Base-by-base conservation (phyloP, 1,140 invertebrate genomes). In the Hycleus cichorii region DNA sequence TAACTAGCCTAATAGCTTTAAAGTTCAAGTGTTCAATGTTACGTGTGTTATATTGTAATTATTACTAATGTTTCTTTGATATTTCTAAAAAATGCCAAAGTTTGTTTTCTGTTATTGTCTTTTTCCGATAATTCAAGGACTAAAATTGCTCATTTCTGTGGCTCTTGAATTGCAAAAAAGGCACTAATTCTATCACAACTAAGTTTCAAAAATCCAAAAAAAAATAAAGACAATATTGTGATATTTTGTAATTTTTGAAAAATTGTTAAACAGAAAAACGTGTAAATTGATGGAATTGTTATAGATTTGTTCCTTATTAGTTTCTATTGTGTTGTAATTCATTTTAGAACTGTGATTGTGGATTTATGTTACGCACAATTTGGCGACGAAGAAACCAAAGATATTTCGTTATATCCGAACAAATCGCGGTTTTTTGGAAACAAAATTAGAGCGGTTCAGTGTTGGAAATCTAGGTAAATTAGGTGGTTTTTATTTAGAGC, bases 1-100 rank as follows among this genome's bases (percentile, higher is more conserved):
- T 57, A 44, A 56, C 43, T 48, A 46, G 38, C 39, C 47, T 58
- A 58, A 58, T 40, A 58, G 56, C 56, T 62, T 62, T 58, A 54
- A 62, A 52, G 46, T 62, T 32, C 26, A 57, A 56, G 60, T 63
- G 60, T 63, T 63, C 57, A 63, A 52, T 63, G 60, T 63, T 57
- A 24, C 4, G 39, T 57, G 48, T 60, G 43, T 12, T 12, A 4
- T 6, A 47, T 32, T 48, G 26, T 48, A 48, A 48, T 48, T 12
- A 25, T 48, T 48, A 32, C 18, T 18, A 18, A 18, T 18, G 47
- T 48, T 26, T n/a, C 24, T 32, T 26, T 26, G 47, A 18, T 18
- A 18, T 18, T 18, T 48, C 26, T 48, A 26, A 48, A 11, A 26
- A 48, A 48, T 7, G 32, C 32, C 32, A 32, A 32, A 32, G 32